A percentile compares a stretch with the other conserved stretches of the same genome.
Evolutionary conservation across 2,113 vertebrate genomes (phyloP).

Genomic region (Leptobrachium ailaonicum): DNA sequence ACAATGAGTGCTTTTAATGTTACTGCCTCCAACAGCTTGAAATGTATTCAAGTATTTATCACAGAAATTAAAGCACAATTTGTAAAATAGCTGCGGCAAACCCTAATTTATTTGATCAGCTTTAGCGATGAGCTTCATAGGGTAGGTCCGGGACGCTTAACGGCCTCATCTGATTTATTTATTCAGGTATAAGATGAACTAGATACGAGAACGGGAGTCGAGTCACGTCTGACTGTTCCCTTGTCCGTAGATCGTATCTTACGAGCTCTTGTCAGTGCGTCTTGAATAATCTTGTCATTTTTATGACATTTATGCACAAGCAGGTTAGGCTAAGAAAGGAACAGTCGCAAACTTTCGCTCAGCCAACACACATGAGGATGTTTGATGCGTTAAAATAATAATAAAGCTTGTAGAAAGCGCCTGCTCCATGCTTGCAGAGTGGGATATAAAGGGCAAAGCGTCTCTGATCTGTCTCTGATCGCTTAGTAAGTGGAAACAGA

Average conservation of each 20-base stretch:
- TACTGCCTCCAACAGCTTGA: not conserved
- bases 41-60: not conserved
- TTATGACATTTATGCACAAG: slow-evolving; percentile 42
- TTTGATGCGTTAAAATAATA: slow-evolving; percentile 20
- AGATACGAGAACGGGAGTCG: not conserved
- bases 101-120: not conserved
- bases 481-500: slow-evolving; percentile 34
- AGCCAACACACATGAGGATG: slow-evolving; percentile 6
- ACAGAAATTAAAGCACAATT: not conserved
- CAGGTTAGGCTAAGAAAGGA: slow-evolving; percentile 13
- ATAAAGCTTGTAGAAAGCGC: slow-evolving; percentile 28
- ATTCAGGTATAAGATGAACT: not conserved
- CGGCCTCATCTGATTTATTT: slow-evolving; percentile 7
- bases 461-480: slow-evolving; percentile 27
- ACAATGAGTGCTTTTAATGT: not conserved
- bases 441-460: slow-evolving; percentile 7
- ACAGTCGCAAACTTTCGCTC: not conserved
- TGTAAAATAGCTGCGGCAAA: not conserved
- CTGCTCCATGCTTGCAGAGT: slow-evolving; percentile 1
- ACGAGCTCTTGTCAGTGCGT: slow-evolving; percentile 25
- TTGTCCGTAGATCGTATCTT: slow-evolving; percentile 31
- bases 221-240: slow-evolving; percentile 24
- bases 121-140: not conserved
- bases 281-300: slow-evolving; percentile 40
- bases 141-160: not conserved